These are phyloP conservation scores for Arvicola amphibius DNA, from an alignment of 2,797 vertebrate species.

Conservation along the genomic window DNA sequence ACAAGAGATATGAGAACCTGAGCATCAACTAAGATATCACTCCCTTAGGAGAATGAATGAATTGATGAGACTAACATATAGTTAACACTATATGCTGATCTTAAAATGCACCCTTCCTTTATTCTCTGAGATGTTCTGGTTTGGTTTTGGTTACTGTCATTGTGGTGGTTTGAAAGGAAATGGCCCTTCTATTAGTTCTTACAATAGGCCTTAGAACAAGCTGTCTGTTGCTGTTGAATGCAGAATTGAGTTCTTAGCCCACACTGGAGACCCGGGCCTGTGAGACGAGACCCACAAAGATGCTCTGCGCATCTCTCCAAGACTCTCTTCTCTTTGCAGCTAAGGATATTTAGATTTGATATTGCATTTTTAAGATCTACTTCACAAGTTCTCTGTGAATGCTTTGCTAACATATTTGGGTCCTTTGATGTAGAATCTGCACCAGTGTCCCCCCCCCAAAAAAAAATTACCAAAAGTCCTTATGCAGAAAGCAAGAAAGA, in stretches of 20 bases:
- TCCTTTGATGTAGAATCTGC: slow-evolving; percentile 10
- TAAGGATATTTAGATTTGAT: slow-evolving; percentile 38
- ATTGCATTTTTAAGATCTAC: background rate
- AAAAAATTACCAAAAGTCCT: background rate
- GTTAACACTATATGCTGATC: background rate
- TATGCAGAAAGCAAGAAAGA: background rate
- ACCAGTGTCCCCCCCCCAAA: background rate
- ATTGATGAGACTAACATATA: background rate
- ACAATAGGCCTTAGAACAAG: background rate
- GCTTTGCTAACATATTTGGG: slow-evolving; percentile 1
- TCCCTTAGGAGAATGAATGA: slow-evolving; percentile 12
- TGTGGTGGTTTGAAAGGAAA: background rate
- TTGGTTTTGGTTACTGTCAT: background rate
- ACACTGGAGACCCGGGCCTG: background rate
- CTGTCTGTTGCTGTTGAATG: background rate
- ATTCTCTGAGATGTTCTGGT: background rate
- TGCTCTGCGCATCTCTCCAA: background rate
- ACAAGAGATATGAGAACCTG: slow-evolving; percentile 33
- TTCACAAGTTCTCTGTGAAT: background rate
- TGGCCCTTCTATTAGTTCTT: background rate
- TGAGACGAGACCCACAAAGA: background rate
- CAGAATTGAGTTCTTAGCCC: background rate
- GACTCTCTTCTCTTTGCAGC: background rate
- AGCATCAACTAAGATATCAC: background rate
- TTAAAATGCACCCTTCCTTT: slow-evolving; percentile 47